Percentiles rank a stretch among this genome's conserved stretches.
phyloP scores from a whole-genome alignment of 2,113 vertebrate genomes.

The Esox niger region DNA sequence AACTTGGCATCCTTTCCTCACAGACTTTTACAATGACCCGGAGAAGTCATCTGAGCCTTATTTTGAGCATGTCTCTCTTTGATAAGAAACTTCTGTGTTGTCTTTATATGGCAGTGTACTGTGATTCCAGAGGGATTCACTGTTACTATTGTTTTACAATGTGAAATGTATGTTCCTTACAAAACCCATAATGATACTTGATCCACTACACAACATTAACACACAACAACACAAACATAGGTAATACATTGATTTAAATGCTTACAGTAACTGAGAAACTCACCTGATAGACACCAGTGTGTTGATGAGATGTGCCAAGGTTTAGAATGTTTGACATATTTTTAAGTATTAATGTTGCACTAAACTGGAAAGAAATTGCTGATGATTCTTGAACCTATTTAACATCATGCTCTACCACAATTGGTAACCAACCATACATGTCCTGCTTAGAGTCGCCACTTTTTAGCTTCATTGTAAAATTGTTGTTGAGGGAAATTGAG shows the following conservation, averaged over 20 bases:
- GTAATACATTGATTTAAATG: no score
- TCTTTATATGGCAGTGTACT: not conserved
- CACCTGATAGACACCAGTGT: no score
- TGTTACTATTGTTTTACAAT: not conserved
- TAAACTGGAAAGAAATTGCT: no score
- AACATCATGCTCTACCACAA: no score
- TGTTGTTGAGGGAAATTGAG: no score
- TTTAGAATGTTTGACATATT: not conserved
- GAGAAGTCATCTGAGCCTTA: not conserved
- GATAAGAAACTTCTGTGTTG: not conserved
- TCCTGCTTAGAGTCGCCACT: no score
- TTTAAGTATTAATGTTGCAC: not conserved
- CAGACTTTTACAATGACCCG: slow-evolving; percentile 14
- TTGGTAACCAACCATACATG: no score
- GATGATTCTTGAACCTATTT: no score
- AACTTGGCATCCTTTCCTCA: slow-evolving; percentile 5
- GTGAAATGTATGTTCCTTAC: not conserved
- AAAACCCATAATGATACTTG: not conserved
- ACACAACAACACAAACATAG: no score
- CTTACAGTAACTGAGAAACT: no score
- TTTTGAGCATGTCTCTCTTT: not conserved
- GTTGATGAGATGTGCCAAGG: no score
- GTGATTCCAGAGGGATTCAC: not conserved
- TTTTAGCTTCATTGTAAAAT: no score
- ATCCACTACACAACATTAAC: not conserved